A percentile compares a stretch with the other conserved stretches of the same genome.
Evolutionary conservation across 2,113 vertebrate genomes (phyloP).

Genomic region (Antigone vipio): DNA sequence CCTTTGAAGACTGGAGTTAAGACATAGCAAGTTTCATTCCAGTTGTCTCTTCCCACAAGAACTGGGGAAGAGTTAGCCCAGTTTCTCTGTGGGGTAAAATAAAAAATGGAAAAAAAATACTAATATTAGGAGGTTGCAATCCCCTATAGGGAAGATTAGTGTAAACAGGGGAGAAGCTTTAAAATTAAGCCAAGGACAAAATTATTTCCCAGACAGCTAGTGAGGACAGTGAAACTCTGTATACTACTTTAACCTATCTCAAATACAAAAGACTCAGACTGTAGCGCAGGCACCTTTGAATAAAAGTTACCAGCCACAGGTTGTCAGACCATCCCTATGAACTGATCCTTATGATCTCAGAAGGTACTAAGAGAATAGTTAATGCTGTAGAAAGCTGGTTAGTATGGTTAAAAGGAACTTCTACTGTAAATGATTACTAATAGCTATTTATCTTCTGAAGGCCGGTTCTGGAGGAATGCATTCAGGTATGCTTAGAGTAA

Average conservation of each 20-base stretch:
- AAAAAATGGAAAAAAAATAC: not conserved
- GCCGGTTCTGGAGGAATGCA: not conserved
- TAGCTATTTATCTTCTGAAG: not conserved
- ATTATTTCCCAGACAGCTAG: not conserved
- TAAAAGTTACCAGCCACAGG: not conserved
- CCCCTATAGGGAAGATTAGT: not conserved
- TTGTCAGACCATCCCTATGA: not conserved
- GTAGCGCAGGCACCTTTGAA: not conserved
- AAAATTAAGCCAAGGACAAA: not conserved
- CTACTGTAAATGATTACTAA: not conserved
- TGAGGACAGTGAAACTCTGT: not conserved
- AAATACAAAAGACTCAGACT: not conserved
- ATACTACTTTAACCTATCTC: not conserved
- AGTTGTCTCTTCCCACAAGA: not conserved
- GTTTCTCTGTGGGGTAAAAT: not conserved
- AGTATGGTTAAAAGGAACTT: conserved; percentile 2
- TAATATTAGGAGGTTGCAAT: not conserved
- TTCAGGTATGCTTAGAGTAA: not conserved
- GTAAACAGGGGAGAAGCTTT: not conserved
- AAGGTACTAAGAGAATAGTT: not conserved
- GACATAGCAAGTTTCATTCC: not conserved
- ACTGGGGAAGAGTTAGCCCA: not conserved
- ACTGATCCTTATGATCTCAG: not conserved
- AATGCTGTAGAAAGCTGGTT: not conserved
- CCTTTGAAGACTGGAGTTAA: not conserved